Conservation (phyloP, 2,797 vertebrate species). For the Cirrhinus molitorella region DNA sequence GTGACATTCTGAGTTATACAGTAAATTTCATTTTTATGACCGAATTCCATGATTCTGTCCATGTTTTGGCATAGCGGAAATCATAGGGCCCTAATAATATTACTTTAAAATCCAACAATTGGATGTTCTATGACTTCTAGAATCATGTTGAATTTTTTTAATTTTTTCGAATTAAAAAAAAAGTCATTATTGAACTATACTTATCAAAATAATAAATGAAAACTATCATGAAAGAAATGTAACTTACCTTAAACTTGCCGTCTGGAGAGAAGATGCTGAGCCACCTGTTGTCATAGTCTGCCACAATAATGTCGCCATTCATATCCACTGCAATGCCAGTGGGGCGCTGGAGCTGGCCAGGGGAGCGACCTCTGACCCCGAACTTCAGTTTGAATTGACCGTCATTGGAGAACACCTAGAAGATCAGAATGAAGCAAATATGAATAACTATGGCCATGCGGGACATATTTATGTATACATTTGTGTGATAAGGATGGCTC, state of each 20-base stretch:
- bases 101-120: no score
- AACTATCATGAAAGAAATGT: no score
- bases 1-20: no score
- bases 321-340: constrained; percentile 92
- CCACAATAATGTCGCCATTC: constrained; percentile 95
- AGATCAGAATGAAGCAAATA: neutral
- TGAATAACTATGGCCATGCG: neutral
- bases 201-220: no score
- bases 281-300: constrained; percentile 97
- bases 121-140: no score
- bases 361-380: constrained; percentile 92
- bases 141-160: no score
- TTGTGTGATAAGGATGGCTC: neutral
- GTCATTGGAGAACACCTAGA: constrained; percentile 91
- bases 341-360: constrained; percentile 93
- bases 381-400: constrained; percentile 96
- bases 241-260: constrained; percentile 93
- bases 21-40: no score
- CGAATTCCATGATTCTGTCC: no score
- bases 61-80: no score
- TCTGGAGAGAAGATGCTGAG: constrained; percentile 96
- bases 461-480: neutral
- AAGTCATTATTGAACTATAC: no score
- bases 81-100: no score
- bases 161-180: no score